Evolutionary conservation across 2,797 vertebrate species (phyloP).

Genomic region (Scleropages formosus): DNA sequence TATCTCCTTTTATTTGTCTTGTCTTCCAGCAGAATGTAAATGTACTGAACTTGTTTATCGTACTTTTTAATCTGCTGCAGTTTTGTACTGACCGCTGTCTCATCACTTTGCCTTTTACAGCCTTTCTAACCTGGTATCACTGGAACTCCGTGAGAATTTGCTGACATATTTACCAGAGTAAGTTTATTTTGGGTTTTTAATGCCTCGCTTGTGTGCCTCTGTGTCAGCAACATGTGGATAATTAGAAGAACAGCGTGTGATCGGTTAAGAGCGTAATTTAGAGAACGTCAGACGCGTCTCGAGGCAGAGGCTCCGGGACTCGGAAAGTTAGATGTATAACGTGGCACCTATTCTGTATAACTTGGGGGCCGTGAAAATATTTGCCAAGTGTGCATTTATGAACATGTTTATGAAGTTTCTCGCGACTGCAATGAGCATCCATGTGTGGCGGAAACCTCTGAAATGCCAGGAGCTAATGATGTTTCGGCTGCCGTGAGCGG

Average conservation of each 20-base stretch:
- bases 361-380: slow-evolving; percentile 10
- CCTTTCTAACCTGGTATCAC: slow-evolving; percentile 89
- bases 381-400: background rate
- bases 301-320: background rate
- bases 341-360: background rate
- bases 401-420: background rate
- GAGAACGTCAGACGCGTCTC: no score
- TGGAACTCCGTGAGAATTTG: slow-evolving; percentile 95
- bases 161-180: slow-evolving; percentile 95
- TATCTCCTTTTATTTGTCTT: no score
- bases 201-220: background rate
- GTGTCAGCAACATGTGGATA: no score
- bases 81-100: background rate
- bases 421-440: background rate
- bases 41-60: no score
- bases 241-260: no score
- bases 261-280: no score
- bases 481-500: background rate
- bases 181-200: slow-evolving; percentile 58
- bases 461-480: slow-evolving; percentile 4
- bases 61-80: no score
- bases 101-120: slow-evolving; percentile 63
- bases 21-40: no score
- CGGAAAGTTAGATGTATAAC: background rate
- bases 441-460: background rate